Evolutionary conservation across 2,113 vertebrate genomes (phyloP).

Genomic region (Tragelaphus scriptus): DNA sequence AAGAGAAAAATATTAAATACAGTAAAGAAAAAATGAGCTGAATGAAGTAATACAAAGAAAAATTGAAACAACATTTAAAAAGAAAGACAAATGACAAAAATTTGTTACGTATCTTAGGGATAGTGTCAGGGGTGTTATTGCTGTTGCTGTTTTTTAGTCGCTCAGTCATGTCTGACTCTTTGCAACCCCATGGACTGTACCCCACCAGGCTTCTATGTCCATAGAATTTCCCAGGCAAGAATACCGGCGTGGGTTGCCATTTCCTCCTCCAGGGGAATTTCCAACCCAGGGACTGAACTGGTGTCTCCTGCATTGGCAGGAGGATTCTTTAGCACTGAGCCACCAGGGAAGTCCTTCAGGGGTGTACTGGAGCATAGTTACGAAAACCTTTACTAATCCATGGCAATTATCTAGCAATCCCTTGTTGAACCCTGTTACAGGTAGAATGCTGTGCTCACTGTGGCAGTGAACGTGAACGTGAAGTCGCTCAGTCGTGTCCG

Average conservation of each 20-base stretch:
- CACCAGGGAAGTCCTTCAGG: neutral
- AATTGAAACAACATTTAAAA: neutral
- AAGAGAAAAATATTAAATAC: neutral
- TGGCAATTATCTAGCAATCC: neutral
- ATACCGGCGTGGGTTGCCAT: neutral
- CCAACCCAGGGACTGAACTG: neutral
- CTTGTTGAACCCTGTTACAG: neutral
- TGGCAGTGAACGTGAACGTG: neutral
- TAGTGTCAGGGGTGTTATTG: neutral
- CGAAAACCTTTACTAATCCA: neutral
- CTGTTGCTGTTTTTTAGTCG: neutral
- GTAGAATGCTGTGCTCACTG: accelerated
- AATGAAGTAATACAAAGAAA: neutral
- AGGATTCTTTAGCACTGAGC: neutral
- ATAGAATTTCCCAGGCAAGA: neutral
- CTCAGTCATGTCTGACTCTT: neutral
- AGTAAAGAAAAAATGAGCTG: neutral
- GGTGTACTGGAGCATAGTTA: neutral
- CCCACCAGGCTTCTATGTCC: neutral
- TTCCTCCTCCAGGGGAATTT: neutral
- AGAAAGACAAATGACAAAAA: neutral
- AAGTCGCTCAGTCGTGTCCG: no score
- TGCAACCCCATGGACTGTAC: neutral
- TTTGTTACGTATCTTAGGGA: neutral
- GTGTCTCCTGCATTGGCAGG: neutral